These are phyloP conservation scores for Antennarius maculatus DNA, from an alignment of 2,797 vertebrate genomes.

Conservation along the genomic window DNA sequence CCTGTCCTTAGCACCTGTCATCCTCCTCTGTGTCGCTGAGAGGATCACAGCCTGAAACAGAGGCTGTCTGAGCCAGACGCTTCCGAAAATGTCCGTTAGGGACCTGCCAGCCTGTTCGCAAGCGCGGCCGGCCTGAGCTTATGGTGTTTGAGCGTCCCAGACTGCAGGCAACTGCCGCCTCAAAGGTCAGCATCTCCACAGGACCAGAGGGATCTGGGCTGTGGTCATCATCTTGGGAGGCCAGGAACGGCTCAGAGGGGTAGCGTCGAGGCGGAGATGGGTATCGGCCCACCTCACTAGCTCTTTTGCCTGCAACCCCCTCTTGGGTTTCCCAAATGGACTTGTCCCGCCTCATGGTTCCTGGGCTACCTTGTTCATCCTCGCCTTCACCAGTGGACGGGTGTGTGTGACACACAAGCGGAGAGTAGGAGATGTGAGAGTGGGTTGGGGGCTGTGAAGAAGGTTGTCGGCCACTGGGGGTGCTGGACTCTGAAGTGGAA, in stretches of 20 bases:
- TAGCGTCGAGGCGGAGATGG: constrained; percentile 88
- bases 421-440: constrained; percentile 94
- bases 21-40: constrained; percentile 97
- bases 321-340: constrained; percentile 68
- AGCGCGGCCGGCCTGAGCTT: constrained; percentile 86
- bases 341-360: constrained; percentile 79
- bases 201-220: constrained; percentile 93
- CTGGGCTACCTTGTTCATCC: constrained; percentile 79
- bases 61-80: constrained; percentile 88
- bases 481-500: constrained; percentile 96
- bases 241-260: constrained; percentile 95
- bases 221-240: constrained; percentile 91
- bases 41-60: constrained; percentile 87
- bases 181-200: constrained; percentile 95
- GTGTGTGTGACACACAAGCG: constrained; percentile 87
- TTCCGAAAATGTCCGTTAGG: constrained; percentile 97
- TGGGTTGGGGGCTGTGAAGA: constrained; percentile 89
- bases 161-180: constrained; percentile 95
- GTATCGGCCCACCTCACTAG: constrained; percentile 54
- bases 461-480: constrained; percentile 90
- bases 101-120: constrained; percentile 95
- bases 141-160: constrained; percentile 95
- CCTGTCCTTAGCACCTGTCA: constrained; percentile 89
- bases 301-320: constrained; percentile 70
- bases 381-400: constrained; percentile 77